phyloP scores from a whole-genome alignment of 2,797 vertebrate species.

The Hydrolagus colliei region DNA sequence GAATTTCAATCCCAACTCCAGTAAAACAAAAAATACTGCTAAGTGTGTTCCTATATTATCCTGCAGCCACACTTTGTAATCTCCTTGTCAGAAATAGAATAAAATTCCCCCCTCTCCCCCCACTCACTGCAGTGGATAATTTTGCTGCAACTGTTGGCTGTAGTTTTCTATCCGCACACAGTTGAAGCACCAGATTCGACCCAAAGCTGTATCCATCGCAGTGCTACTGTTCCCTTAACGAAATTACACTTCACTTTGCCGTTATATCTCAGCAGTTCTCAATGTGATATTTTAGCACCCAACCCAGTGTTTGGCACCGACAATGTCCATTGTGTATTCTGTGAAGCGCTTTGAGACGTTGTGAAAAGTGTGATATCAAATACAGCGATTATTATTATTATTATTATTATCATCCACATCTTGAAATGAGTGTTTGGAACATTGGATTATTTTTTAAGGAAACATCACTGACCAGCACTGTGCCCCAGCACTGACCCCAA shows the following conservation, averaged over 20 bases:
- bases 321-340: too few species aligned
- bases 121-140: conserved; percentile 46
- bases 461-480: too few species aligned
- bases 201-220: not conserved
- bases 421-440: too few species aligned
- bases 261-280: not conserved
- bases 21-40: not conserved
- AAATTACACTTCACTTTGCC: not conserved
- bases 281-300: not conserved
- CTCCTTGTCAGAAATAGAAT: conserved; percentile 43
- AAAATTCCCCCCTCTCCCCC: conserved; percentile 50
- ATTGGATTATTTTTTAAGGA: too few species aligned
- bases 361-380: too few species aligned
- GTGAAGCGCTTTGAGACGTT: too few species aligned
- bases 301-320: too few species aligned
- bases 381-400: too few species aligned
- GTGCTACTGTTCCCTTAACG: not conserved
- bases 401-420: too few species aligned
- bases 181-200: not conserved
- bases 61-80: conserved; percentile 53
- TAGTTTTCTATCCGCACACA: not conserved
- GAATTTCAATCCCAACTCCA: too few species aligned
- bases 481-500: too few species aligned
- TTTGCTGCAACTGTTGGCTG: conserved; percentile 35
- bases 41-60: conserved; percentile 46